These are phyloP conservation scores for Elysia chlorotica DNA, from an alignment of 1,140 invertebrate genomes.

Conservation along the genomic window DNA sequence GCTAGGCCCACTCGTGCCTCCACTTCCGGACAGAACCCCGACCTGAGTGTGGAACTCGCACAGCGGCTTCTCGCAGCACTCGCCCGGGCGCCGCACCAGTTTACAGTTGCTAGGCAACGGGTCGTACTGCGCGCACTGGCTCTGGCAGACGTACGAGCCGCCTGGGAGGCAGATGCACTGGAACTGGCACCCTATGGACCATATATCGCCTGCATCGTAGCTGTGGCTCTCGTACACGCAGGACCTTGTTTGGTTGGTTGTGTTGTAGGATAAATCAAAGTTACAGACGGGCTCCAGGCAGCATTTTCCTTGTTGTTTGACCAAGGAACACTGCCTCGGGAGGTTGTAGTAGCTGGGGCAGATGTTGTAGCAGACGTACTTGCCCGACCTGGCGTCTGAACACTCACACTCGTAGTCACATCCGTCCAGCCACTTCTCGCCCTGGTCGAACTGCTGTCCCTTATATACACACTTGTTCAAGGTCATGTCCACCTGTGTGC, in stretches of 20 bases:
- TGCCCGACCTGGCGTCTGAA: constrained; percentile 34
- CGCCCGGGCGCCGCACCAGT: constrained; percentile 38
- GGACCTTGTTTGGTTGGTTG: constrained; percentile 36
- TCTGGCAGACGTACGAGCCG: constrained; percentile 34
- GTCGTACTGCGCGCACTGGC: constrained; percentile 40
- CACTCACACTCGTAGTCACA: constrained; percentile 50
- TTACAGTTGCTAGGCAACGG: constrained; percentile 40
- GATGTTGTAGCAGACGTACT: constrained; percentile 47
- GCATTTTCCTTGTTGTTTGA: constrained; percentile 36
- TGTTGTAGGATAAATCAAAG: constrained; percentile 44
- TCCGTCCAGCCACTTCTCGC: constrained; percentile 45
- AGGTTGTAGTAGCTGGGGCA: constrained; percentile 51
- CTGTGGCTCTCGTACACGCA: constrained; percentile 40
- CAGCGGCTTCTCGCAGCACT: constrained; percentile 47
- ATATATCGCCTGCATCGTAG: constrained; percentile 39
- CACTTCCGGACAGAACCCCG: constrained; percentile 44
- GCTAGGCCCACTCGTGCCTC: constrained; percentile 42
- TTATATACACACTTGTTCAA: constrained; percentile 47
- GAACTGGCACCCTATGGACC: constrained; percentile 40
- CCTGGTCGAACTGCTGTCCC: constrained; percentile 39
- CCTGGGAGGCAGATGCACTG: constrained; percentile 39
- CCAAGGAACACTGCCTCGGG: constrained; percentile 45
- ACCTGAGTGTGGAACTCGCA: constrained; percentile 48
- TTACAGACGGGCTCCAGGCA: constrained; percentile 50
- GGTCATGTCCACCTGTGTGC: neutral